Evolutionary conservation across 23 tunicate species (phyloP).

Genomic region (Botrylloides violaceus): DNA sequence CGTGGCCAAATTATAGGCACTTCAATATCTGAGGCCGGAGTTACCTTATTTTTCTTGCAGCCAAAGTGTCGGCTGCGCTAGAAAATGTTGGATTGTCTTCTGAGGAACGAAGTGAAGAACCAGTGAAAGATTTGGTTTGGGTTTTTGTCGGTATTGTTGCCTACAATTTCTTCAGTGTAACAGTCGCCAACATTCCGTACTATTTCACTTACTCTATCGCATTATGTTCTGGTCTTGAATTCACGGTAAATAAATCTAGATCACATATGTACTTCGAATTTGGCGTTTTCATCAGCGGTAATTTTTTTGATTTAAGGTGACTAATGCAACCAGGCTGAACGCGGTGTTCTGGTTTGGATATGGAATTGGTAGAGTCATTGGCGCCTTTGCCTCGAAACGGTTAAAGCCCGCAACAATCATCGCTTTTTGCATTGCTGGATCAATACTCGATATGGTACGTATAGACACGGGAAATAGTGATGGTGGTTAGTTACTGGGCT

Average conservation of each 20-base stretch:
- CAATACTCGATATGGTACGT: conserved; percentile 6
- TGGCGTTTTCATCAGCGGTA: too few relatives aligned
- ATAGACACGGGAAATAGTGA: too few relatives aligned
- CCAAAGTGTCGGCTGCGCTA: neutral
- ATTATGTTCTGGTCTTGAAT: conserved; percentile 25
- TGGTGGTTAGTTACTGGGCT: too few relatives aligned
- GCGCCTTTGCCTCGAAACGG: neutral
- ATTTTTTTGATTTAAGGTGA: neutral
- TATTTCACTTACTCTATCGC: conserved; percentile 28
- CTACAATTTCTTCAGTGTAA: conserved; percentile 28
- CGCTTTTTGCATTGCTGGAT: neutral
- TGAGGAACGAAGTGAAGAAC: conserved; percentile 39
- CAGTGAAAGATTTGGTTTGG: conserved; percentile 12
- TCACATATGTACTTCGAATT: too few relatives aligned
- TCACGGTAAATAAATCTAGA: conserved; percentile 16
- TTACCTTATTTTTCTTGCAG: too few relatives aligned
- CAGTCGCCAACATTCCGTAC: conserved; percentile 15
- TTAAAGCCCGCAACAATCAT: neutral
- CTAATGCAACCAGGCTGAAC: neutral
- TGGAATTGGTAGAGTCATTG: neutral
- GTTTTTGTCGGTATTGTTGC: conserved; percentile 22
- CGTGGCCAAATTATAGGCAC: too few relatives aligned
- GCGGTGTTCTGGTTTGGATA: neutral
- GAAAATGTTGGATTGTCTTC: neutral
- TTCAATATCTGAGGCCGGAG: too few relatives aligned